These are phyloP conservation scores for Paraescarpia echinospica DNA, from an alignment of 1,140 invertebrate species.

Conservation along the genomic window DNA sequence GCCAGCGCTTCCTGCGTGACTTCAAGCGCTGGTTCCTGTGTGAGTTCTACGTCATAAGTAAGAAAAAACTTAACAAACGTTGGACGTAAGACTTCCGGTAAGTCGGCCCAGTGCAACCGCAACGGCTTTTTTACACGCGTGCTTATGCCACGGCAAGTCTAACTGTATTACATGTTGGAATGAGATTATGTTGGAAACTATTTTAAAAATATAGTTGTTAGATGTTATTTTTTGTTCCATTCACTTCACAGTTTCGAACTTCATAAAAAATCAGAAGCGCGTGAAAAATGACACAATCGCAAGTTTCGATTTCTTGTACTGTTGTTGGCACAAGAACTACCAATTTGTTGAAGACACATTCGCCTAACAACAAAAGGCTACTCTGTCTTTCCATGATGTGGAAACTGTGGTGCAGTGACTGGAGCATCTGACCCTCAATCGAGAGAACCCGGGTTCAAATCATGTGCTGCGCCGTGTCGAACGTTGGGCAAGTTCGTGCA, in stretches of 20 bases:
- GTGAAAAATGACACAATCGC: not conserved
- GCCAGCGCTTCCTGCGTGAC: not conserved
- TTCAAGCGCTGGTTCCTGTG: not conserved
- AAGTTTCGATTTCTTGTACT: not conserved
- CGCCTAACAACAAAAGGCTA: too few relatives aligned
- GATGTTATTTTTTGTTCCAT: not conserved
- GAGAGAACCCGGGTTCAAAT: too few relatives aligned
- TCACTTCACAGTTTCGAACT: not conserved
- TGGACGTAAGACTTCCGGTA: not conserved
- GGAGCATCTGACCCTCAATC: too few relatives aligned
- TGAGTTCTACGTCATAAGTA: not conserved
- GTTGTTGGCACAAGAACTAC: too few relatives aligned
- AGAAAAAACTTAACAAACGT: not conserved
- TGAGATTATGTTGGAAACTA: not conserved
- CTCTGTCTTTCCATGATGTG: too few relatives aligned
- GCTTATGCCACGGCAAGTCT: not conserved
- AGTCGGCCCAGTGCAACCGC: not conserved
- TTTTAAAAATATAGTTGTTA: not conserved
- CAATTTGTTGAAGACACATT: too few relatives aligned
- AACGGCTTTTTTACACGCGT: not conserved
- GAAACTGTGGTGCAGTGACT: too few relatives aligned
- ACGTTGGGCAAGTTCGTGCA: too few relatives aligned
- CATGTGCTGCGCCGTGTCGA: too few relatives aligned
- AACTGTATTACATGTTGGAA: not conserved
- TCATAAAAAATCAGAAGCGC: not conserved